These are phyloP conservation scores for Manis javanica DNA, from an alignment of 2,797 vertebrate species.

Conservation along the genomic window DNA sequence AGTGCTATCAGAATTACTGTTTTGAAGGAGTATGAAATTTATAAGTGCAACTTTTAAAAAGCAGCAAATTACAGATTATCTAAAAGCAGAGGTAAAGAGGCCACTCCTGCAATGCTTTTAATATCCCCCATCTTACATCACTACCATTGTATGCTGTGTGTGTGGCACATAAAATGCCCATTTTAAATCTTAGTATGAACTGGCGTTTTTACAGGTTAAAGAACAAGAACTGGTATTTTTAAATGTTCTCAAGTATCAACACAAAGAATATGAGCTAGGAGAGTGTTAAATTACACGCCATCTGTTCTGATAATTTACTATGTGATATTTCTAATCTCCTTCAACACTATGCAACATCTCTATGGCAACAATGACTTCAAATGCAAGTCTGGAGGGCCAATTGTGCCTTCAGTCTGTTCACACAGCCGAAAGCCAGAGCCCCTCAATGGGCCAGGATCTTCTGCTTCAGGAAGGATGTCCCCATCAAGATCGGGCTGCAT, in stretches of 20 bases:
- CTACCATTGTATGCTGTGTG: not conserved
- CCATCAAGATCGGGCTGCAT: fast-evolving
- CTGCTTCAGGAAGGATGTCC: not conserved
- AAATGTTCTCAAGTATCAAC: conserved; percentile 30
- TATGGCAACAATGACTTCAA: conserved; percentile 68
- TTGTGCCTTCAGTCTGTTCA: conserved; percentile 35
- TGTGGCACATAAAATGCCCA: not conserved
- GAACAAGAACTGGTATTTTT: conserved; percentile 12
- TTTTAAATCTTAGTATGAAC: not conserved
- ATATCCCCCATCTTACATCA: not conserved
- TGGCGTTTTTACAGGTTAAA: conserved; percentile 25
- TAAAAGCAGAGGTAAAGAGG: not conserved
- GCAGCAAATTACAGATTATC: not conserved
- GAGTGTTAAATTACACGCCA: conserved; percentile 63
- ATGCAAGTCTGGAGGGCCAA: not conserved
- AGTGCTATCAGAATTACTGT: not conserved
- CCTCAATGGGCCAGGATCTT: not conserved
- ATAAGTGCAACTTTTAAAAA: not conserved
- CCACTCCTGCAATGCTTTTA: not conserved
- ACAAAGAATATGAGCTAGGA: conserved; percentile 11
- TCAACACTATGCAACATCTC: conserved; percentile 58
- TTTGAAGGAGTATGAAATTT: not conserved
- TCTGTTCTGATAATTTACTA: conserved; percentile 67
- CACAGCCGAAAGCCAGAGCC: not conserved
- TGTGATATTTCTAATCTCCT: conserved; percentile 45